Conservation (phyloP, 1,140 invertebrate species). For the Drosophila punjabiensis region DNA sequence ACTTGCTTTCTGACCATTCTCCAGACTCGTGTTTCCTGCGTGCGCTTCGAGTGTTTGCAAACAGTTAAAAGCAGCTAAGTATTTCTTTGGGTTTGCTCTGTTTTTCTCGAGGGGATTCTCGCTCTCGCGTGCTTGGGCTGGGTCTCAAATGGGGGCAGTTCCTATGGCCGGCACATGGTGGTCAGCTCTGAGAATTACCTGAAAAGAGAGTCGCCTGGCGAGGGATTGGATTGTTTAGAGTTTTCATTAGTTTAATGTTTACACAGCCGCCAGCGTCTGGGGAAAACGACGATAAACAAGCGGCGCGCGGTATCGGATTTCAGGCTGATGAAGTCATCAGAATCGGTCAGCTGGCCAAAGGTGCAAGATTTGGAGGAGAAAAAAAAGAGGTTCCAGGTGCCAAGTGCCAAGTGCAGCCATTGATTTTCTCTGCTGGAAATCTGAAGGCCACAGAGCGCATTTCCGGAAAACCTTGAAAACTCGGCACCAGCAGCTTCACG, state of each 20-base stretch:
- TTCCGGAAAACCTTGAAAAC: constrained; percentile 74
- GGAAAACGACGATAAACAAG: constrained; percentile 24
- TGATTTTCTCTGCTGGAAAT: constrained; percentile 40
- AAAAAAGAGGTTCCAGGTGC: background rate
- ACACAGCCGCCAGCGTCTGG: constrained; percentile 19
- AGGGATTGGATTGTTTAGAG: background rate
- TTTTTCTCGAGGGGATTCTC: constrained; percentile 2
- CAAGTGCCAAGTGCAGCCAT: constrained; percentile 32
- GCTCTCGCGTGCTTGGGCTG: constrained; percentile 4
- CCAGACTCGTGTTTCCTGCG: constrained; percentile 65
- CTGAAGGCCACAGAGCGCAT: constrained; percentile 37
- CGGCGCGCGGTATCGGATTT: constrained; percentile 16
- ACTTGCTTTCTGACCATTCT: constrained; percentile 82
- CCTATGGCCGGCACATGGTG: constrained; percentile 49
- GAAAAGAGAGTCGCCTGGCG: constrained; percentile 29
- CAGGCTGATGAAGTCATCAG: constrained; percentile 35
- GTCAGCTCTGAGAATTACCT: constrained; percentile 2
- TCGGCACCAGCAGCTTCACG: constrained; percentile 28
- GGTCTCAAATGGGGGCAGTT: constrained; percentile 16
- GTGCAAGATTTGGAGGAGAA: constrained; percentile 1
- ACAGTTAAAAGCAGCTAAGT: constrained; percentile 33
- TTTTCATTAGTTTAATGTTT: constrained; percentile 32
- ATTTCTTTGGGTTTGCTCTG: constrained; percentile 17
- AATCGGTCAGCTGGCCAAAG: constrained; percentile 6
- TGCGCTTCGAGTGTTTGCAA: constrained; percentile 54